Evolutionary conservation across 2,797 vertebrate genomes (phyloP).

Genomic region (Sebastiscus albofasciatus): DNA sequence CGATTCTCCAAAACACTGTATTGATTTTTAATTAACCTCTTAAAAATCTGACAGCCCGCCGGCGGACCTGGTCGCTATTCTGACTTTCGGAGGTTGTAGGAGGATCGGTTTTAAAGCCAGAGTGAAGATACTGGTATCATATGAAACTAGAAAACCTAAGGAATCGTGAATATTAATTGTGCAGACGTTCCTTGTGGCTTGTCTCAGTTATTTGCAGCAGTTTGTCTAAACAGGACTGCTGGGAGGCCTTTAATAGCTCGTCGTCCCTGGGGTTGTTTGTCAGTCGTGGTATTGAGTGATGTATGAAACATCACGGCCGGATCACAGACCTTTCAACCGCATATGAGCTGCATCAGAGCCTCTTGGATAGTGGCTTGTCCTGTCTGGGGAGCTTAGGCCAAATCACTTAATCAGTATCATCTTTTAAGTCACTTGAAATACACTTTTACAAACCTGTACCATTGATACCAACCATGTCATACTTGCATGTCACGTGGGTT

Average conservation of each 20-base stretch:
- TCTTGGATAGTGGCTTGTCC: slow-evolving; percentile 34
- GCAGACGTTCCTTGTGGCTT: slow-evolving; percentile 8
- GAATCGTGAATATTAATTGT: slow-evolving; percentile 43
- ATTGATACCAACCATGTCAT: no score
- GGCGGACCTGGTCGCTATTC: no score
- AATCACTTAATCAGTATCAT: slow-evolving; percentile 17
- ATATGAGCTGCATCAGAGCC: slow-evolving; percentile 24
- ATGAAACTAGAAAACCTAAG: no score
- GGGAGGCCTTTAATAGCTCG: slow-evolving; percentile 49
- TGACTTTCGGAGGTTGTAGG: no score
- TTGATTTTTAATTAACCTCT: no score
- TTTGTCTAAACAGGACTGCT: slow-evolving; percentile 39
- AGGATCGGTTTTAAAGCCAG: no score
- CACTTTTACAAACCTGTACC: background rate
- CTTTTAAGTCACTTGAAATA: background rate
- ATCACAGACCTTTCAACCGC: slow-evolving; percentile 45
- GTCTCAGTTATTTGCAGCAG: slow-evolving; percentile 41
- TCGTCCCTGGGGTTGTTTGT: slow-evolving; percentile 45
- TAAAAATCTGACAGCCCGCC: no score
- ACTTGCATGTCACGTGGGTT: no score
- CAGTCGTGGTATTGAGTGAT: slow-evolving; percentile 44
- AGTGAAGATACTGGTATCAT: no score
- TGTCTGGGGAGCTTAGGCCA: slow-evolving; percentile 24
- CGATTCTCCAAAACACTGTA: no score
- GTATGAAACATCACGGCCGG: slow-evolving; percentile 43